phyloP scores from a whole-genome alignment of 1,140 invertebrate species.

The Atopsyche davidsoni region DNA sequence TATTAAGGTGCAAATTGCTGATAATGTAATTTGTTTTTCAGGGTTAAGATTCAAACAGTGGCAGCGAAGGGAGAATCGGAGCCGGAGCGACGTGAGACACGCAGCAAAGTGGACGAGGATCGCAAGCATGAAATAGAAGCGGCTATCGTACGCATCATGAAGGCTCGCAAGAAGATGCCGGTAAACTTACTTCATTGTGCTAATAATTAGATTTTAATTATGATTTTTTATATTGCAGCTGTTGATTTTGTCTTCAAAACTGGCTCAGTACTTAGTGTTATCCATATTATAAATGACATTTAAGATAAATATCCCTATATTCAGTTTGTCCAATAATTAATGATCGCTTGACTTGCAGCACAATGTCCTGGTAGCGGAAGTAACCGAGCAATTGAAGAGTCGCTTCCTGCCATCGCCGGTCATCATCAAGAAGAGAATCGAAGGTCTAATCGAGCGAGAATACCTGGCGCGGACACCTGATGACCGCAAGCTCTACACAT shows the following conservation, averaged over 20 bases:
- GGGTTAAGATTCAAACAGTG: slow-evolving; percentile 90
- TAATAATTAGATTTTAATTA: neutral
- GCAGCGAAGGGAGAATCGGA: slow-evolving; percentile 97
- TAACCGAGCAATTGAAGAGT: slow-evolving; percentile 92
- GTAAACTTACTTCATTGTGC: slow-evolving; percentile 46
- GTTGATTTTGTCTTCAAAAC: neutral
- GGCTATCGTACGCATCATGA: slow-evolving; percentile 99
- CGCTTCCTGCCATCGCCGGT: slow-evolving; percentile 96
- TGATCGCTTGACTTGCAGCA: slow-evolving; percentile 53
- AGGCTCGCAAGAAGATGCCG: slow-evolving; percentile 90
- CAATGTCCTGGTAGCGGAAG: slow-evolving; percentile 93
- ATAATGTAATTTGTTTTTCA: slow-evolving; percentile 36
- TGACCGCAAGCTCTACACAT: slow-evolving; percentile 91
- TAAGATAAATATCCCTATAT: neutral
- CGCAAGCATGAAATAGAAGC: slow-evolving; percentile 99
- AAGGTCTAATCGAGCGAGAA: slow-evolving; percentile 97
- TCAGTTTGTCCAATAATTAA: neutral
- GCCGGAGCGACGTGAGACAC: slow-evolving; percentile 94
- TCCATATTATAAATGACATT: neutral
- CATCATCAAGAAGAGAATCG: slow-evolving; percentile 98
- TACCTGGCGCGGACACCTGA: slow-evolving; percentile 94
- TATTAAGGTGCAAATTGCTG: neutral
- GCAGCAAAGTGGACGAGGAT: slow-evolving; percentile 98
- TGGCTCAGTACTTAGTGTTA: neutral
- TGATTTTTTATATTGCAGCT: neutral